A percentile compares a stretch with the other conserved stretches of the same genome.
Conservation (phyloP, 2,113 vertebrate genomes). For the Aix galericulata region DNA sequence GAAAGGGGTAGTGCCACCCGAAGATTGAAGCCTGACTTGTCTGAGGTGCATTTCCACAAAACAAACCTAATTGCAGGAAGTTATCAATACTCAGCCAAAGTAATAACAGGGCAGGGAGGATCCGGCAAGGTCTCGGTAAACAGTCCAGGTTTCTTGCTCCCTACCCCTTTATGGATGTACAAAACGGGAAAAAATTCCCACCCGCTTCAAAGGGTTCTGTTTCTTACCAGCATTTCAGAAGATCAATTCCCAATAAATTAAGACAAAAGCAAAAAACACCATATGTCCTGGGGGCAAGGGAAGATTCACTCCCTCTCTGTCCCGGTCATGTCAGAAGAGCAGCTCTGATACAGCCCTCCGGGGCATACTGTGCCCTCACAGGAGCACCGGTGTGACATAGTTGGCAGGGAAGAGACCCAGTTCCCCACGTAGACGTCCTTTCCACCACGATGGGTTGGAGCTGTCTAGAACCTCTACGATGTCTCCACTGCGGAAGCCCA, state of each 20-base stretch:
- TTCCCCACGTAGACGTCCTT: constrained; percentile 82
- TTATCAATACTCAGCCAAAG: not conserved
- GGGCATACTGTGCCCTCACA: constrained; percentile 52
- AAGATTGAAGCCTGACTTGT: not conserved
- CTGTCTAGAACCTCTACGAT: constrained; percentile 90
- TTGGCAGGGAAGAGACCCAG: constrained; percentile 92
- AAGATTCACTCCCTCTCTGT: not conserved
- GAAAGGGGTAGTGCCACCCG: not conserved
- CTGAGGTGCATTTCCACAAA: not conserved
- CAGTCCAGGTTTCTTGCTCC: not conserved
- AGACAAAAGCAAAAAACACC: not conserved
- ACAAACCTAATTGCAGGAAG: not conserved
- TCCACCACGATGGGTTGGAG: constrained; percentile 91
- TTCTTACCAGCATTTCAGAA: constrained; percentile 28
- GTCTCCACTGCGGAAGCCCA: constrained; percentile 86
- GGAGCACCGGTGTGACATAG: constrained; percentile 79
- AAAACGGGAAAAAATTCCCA: not conserved
- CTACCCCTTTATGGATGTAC: not conserved
- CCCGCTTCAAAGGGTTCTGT: not conserved
- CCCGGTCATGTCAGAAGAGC: not conserved
- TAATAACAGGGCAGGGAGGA: not conserved
- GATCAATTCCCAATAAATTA: constrained; percentile 71
- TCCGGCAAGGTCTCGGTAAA: not conserved
- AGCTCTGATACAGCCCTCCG: not conserved
- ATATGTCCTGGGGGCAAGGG: not conserved